Base-by-base conservation (phyloP, 2,888 invertebrate genomes). In the Blastobasis adustella region DNA sequence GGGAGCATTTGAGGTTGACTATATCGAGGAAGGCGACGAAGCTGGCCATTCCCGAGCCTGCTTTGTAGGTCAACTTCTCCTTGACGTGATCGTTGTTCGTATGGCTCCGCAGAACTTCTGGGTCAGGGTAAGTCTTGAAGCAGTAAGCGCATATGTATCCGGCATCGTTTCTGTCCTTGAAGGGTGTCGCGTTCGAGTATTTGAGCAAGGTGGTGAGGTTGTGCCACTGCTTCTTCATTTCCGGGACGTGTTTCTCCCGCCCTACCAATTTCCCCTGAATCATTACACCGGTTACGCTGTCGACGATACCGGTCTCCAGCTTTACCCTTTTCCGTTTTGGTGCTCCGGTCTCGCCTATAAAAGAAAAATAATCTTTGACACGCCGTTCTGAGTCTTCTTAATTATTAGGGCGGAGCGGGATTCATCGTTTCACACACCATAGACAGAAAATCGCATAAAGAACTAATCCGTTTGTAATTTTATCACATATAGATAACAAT, bases 361-460 rank as follows among this genome's bases (percentile, higher is more conserved):
- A 86, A 86, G 85, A 86, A 86, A 85, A 83, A 79, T 63, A 77
- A 73, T 71, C 72, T 76, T 79, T 83, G 78, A 84, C 76, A 76
- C 70, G 77, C 74, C 75, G 64, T 67, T 69, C 37, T 23, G 23
- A 42, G 51, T 53, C 45, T 55, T 49, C 53, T 40, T 50, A 53
- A n/a, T 23, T 23, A 23, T 23, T 23, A 23, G 23, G 1, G 1
- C 23, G 23, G 23, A 3, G 23, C 23, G 23, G 23, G 23, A 23
- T 23, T 23, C 23, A 23, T 23, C 23, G 3, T 23, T 23, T 23
- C 23, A 23, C 23, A 23, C 23, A 23, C 23, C 23, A 23, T 23
- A 23, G 23, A 23, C 3, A 23, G 2, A 23, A 23, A 23, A 23
- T 23, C 23, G 23, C 23, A 23, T 1, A 3, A 23, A n/a, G n/a